Evolutionary conservation across 2,888 invertebrate genomes (phyloP).

Genomic region (Drosophila melanocephala): DNA sequence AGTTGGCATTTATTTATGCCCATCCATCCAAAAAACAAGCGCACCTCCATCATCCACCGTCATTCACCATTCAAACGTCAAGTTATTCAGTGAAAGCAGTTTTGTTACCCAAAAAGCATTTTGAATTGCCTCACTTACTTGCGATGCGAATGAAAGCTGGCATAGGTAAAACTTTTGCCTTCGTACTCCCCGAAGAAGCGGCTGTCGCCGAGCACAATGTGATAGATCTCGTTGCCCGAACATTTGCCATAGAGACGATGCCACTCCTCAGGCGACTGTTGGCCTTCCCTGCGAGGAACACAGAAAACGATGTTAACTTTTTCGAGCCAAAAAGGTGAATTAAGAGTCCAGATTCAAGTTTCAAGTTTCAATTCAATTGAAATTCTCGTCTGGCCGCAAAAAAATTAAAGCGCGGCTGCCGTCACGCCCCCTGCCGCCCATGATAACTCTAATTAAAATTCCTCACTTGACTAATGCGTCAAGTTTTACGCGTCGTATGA

Average conservation of each 20-base stretch:
- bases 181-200: conserved; percentile 99
- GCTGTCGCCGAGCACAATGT: conserved; percentile 97
- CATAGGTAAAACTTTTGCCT: conserved; percentile 99
- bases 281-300: conserved; percentile 82
- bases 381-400: conserved; percentile 32
- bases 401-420: neutral
- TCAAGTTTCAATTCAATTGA: conserved; percentile 27
- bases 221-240: conserved; percentile 99
- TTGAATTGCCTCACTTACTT: conserved; percentile 89
- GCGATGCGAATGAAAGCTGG: conserved; percentile 99
- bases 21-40: neutral
- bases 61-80: conserved; percentile 11
- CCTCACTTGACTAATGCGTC: conserved; percentile 52
- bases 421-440: neutral
- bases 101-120: conserved; percentile 25
- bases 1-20: conserved; percentile 23
- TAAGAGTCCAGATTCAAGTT: conserved; percentile 34
- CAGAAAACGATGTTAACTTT: conserved; percentile 2
- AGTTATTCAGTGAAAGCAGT: conserved; percentile 14
- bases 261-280: conserved; percentile 95
- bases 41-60: neutral
- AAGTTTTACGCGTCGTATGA: conserved; percentile 60
- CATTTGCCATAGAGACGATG: conserved; percentile 99
- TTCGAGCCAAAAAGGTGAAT: conserved; percentile 15
- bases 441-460: conserved; percentile 49